phyloP scores from a whole-genome alignment of 2,888 invertebrate species.

The Tubiluchus corallicola region DNA sequence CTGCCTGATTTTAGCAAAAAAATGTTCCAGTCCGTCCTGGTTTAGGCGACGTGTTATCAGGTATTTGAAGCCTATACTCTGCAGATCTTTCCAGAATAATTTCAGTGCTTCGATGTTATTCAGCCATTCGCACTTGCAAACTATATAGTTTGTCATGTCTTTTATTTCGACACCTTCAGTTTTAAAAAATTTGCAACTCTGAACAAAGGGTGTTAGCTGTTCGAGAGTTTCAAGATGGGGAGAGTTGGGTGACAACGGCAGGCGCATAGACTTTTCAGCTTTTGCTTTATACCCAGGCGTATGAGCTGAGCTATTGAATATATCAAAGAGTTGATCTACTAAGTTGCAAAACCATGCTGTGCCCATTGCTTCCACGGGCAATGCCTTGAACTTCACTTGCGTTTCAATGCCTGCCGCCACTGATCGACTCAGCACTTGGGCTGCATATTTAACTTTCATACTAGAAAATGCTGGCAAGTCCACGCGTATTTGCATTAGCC shows the following conservation, averaged over 20 bases:
- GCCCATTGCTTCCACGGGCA: neutral
- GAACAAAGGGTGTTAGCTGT: no score
- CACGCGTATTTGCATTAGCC: neutral
- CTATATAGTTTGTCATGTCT: no score
- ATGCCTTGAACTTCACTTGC: neutral
- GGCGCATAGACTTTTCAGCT: neutral
- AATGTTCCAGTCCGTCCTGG: neutral
- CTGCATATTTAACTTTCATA: neutral
- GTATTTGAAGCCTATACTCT: neutral
- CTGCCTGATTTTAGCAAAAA: neutral
- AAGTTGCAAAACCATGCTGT: neutral
- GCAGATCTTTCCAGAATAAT: neutral
- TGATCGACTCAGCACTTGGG: neutral
- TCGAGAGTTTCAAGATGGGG: no score
- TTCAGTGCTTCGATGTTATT: neutral
- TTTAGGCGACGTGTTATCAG: neutral
- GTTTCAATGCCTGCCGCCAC: neutral
- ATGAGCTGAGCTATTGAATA: neutral
- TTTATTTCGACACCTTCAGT: no score
- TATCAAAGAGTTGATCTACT: slow-evolving; percentile 1
- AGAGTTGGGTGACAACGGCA: neutral
- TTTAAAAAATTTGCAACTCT: neutral
- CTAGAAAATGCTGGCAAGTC: neutral
- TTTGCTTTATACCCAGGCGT: no score
- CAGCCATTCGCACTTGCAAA: no score